Base-by-base conservation (phyloP, 2,113 vertebrate species). In the Pelecanus crispus region DNA sequence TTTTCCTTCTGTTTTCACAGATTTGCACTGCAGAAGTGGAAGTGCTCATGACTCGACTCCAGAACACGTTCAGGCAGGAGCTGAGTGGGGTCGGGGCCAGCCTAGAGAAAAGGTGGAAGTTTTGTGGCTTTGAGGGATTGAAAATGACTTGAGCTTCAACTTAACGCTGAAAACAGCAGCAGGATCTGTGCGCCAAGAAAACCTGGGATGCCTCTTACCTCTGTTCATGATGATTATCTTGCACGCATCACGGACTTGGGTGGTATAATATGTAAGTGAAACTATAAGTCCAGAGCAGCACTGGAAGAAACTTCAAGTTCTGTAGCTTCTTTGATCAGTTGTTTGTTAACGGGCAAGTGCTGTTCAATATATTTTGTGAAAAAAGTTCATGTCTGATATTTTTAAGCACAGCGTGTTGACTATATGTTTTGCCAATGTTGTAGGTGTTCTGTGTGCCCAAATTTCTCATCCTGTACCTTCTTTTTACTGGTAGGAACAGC, bases 101-200 rank as follows among this genome's bases (percentile, higher is more conserved):
- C 97, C 96, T 99, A 87, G 99, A 99, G 97, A 99, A 99, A 93
- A 99, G 99, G 85, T 99, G 99, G 99, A 99, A 99, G 96, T 99
- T 99, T 92, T 99, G 99, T 85, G 99, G 99, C 95, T 99, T 99
- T 87, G 98, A 99, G 83, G 99, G 99, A 65, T 97, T 99, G 96
- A 99, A 99, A 96, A 98, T 98, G 92, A 98, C 98, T 68, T 99
- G 98, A 98, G 88, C 84, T 79, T 71, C 44, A 62, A 42, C 94
- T 66, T 36, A 31, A 68, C 1, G 4, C 92, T 93, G 50, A 24
- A 71, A 88, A 26, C 53, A 78, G 11, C 81, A 42, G 61, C 19
- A 20, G 49, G 55, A 44, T 32, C 2, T 5, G 14, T 65, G 9
- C 2, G 6, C 67, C 34, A 29, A 20, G 79, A 22, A 26, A 21